Base-by-base conservation (phyloP, 2,888 invertebrate species). In the Melinopterus prodromus region DNA sequence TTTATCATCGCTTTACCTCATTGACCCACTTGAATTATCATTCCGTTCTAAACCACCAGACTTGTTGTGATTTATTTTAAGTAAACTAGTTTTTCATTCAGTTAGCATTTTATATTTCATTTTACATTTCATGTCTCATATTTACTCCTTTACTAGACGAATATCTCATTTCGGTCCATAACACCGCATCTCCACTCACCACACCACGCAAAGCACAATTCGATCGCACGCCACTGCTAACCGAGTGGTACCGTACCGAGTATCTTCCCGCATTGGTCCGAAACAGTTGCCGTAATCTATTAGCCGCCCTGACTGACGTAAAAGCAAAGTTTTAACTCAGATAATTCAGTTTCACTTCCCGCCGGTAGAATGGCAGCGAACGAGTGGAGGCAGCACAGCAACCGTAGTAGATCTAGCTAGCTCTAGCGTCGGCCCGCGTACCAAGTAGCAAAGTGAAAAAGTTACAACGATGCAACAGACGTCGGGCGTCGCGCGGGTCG, bases 341-440 rank as follows among this genome's bases (percentile, higher is more conserved):
- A 80, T 84, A 84, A 85, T 85, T 84, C 82, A 84, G 83, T 84
- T 85, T 85, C 81, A 80, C 83, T 83, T 83, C 80, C 74, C 79
- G 53, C 53, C 53, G 53, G 53, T 53, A 4, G 53, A 53, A 53
- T 53, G 53, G 53, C 53, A 53, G 53, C 53, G 53, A 53, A 53
- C 53, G 1, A 53, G 53, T 53, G 12, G 53, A 53, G 53, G 53
- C 53, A 53, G 53, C 1, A 26, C 26, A 53, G 12, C 53, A 53
- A 53, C 79, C 76, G 77, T 80, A 80, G 77, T 80, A 80, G 79
- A 69, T 26, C 26, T 70, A 35, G 26, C n/a, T 35, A 69, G 74
- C 75, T 14, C 69, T 75, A 16, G 15, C 78, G 15, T 76, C 69
- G 76, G 71, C 70, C 69, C 77, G 36, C 53, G 53, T 53, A 75